Conservation (phyloP, 1,140 invertebrate genomes). For the Drosophila kepulauana region DNA sequence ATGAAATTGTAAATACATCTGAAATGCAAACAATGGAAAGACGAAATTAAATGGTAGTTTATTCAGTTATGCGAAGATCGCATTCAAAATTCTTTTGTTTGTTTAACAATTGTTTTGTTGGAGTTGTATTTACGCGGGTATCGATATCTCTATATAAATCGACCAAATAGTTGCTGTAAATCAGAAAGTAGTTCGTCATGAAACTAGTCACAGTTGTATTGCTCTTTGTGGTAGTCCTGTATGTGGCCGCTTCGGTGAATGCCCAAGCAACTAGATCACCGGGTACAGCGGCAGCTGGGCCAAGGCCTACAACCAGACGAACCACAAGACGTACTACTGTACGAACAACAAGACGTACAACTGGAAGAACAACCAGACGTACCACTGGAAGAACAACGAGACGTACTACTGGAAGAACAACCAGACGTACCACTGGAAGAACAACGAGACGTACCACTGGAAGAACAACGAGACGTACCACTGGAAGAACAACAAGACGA, state of each 20-base stretch:
- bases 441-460: too few species aligned
- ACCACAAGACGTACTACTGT: neutral
- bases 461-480: neutral
- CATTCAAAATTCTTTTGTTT: neutral
- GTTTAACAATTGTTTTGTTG: neutral
- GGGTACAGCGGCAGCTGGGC: neutral
- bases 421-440: neutral
- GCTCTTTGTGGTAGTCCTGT: constrained; percentile 1
- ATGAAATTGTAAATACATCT: neutral
- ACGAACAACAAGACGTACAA: neutral
- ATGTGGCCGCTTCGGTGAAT: constrained; percentile 1
- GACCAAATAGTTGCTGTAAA: neutral
- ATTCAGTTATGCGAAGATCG: neutral
- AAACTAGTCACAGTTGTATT: constrained; percentile 1
- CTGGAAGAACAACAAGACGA: neutral
- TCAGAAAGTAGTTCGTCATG: constrained; percentile 7
- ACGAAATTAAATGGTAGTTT: neutral
- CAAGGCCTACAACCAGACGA: neutral
- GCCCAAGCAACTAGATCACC: neutral
- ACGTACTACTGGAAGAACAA: neutral
- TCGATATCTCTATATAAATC: neutral
- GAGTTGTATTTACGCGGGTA: neutral
- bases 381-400: neutral
- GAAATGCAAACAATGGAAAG: neutral
- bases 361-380: neutral